phyloP scores from a whole-genome alignment of 2,888 invertebrate genomes.

The Ennomos quercinarius region DNA sequence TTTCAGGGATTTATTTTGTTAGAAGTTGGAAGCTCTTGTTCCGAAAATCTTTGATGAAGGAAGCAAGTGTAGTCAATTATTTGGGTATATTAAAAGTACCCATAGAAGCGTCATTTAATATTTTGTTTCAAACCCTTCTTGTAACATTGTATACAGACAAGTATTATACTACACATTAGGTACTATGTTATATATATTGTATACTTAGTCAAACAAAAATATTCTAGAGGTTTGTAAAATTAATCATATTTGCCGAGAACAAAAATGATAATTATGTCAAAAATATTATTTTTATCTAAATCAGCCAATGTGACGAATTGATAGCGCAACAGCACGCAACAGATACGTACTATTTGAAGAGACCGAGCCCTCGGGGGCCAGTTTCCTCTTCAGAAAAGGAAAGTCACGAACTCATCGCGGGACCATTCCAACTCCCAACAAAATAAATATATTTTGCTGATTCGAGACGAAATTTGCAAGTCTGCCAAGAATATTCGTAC shows the following conservation, averaged over 20 bases:
- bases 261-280: neutral
- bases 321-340: constrained; percentile 49
- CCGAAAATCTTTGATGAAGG: constrained; percentile 28
- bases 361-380: constrained; percentile 49
- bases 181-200: too few relatives aligned
- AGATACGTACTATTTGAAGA: constrained; percentile 42
- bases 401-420: constrained; percentile 72
- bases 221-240: too few relatives aligned
- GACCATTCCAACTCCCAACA: constrained; percentile 73
- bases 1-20: constrained; percentile 17
- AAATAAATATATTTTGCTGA: constrained; percentile 85
- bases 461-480: constrained; percentile 83
- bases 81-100: neutral
- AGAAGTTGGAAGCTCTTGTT: constrained; percentile 14
- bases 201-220: too few relatives aligned
- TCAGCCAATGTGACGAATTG: constrained; percentile 33
- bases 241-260: too few relatives aligned
- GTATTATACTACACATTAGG: too few relatives aligned
- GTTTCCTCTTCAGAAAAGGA: constrained; percentile 63
- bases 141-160: too few relatives aligned
- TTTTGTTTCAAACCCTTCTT: too few relatives aligned
- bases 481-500: constrained; percentile 85
- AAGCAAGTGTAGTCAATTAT: constrained; percentile 17
- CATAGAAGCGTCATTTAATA: neutral
- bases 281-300: constrained; percentile 39